These are phyloP conservation scores for Tyrannus savana DNA, from an alignment of 2,113 vertebrate genomes.

Conservation along the genomic window DNA sequence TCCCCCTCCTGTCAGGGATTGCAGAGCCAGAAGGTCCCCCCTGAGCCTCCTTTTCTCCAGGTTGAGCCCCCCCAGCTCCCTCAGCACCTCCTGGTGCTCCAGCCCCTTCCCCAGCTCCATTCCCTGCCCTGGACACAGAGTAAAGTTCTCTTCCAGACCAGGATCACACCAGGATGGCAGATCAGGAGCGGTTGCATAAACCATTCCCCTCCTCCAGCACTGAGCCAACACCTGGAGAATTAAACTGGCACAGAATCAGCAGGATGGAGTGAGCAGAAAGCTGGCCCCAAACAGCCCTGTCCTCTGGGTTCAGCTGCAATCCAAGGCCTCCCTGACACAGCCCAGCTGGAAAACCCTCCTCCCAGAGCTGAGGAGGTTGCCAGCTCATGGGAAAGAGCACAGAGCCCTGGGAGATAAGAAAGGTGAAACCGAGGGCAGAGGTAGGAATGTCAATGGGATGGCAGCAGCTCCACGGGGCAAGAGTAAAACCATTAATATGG, in stretches of 20 bases:
- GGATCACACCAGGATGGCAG: background rate
- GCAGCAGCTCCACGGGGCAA: background rate
- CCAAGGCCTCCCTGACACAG: background rate
- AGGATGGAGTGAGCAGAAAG: background rate
- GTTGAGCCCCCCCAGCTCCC: background rate
- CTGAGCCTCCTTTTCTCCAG: background rate
- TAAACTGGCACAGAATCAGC: background rate
- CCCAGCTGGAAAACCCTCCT: background rate
- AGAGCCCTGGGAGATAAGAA: background rate
- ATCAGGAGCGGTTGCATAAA: background rate
- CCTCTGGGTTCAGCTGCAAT: background rate
- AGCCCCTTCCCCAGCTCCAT: fast-evolving
- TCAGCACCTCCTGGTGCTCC: fast-evolving
- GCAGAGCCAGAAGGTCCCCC: background rate
- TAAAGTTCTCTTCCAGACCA: background rate
- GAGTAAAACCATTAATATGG: background rate
- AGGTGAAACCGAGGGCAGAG: background rate
- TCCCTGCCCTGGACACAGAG: background rate
- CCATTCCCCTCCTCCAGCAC: background rate
- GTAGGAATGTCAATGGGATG: fast-evolving
- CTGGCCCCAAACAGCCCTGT: background rate
- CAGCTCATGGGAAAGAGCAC: constrained; percentile 30
- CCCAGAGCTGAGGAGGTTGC: fast-evolving
- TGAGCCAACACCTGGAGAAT: background rate
- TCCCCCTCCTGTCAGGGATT: background rate